These are phyloP conservation scores for Catamblyrhynchus diadema DNA, from an alignment of 2,797 vertebrate genomes.

Conservation along the genomic window DNA sequence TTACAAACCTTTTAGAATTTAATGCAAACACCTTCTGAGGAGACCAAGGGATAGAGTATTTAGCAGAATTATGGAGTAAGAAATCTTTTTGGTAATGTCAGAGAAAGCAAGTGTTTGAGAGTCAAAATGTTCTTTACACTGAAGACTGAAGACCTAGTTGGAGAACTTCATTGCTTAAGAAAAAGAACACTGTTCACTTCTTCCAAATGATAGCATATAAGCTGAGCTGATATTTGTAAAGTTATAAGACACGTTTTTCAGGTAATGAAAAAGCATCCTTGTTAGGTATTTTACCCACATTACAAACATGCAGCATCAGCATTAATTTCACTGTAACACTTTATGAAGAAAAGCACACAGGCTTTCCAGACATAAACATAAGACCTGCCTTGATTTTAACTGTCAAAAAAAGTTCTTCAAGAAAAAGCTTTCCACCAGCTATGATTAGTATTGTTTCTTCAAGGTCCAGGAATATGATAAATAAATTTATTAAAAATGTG, in stretches of 20 bases:
- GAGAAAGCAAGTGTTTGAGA: neutral
- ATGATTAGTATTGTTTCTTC: neutral
- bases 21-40: neutral
- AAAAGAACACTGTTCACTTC: neutral
- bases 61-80: neutral
- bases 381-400: neutral
- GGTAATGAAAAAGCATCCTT: neutral
- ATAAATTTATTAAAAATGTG: neutral
- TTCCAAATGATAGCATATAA: neutral
- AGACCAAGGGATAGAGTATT: neutral
- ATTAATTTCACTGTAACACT: neutral
- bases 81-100: neutral
- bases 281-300: neutral
- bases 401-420: neutral
- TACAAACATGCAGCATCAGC: neutral
- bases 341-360: neutral
- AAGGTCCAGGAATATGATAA: neutral
- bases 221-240: neutral
- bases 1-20: neutral
- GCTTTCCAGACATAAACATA: neutral
- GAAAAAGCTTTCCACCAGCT: neutral
- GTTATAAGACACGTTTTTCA: neutral
- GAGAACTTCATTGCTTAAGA: neutral
- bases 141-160: neutral
- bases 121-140: neutral